Conservation (phyloP, 2,888 invertebrate genomes). For the Congeria kusceri region DNA sequence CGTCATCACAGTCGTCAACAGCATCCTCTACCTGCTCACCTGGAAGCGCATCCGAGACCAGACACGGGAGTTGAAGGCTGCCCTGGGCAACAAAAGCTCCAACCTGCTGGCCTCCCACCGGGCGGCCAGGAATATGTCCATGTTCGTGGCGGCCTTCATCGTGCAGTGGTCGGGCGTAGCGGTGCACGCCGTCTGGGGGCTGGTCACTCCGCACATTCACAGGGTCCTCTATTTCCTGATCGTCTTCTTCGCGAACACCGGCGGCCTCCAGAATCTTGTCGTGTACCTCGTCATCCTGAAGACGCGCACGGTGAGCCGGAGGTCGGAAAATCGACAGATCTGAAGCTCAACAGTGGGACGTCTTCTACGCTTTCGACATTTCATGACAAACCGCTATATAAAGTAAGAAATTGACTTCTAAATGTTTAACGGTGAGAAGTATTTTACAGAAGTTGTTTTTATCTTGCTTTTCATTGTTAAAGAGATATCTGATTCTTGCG, state of each 20-base stretch:
- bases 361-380: too few species aligned
- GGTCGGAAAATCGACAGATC: too few species aligned
- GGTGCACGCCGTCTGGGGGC: conserved; percentile 48
- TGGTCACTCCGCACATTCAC: conserved; percentile 33
- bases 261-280: conserved; percentile 52
- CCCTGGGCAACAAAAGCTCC: conserved; percentile 8
- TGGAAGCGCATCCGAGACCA: conserved; percentile 51
- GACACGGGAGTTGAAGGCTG: not conserved
- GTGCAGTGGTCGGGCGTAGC: conserved; percentile 55
- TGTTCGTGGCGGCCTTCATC: conserved; percentile 57
- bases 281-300: conserved; percentile 47
- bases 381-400: too few species aligned
- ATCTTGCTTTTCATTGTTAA: too few species aligned
- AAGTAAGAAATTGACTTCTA: too few species aligned
- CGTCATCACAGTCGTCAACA: conserved; percentile 45
- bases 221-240: conserved; percentile 46
- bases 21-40: conserved; percentile 49
- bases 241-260: conserved; percentile 52
- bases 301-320: too few species aligned
- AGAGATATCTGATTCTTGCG: too few species aligned
- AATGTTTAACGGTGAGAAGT: too few species aligned
- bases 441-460: too few species aligned
- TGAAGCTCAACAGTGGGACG: too few species aligned
- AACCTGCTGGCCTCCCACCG: conserved; percentile 37
- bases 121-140: conserved; percentile 51